Base-by-base conservation (phyloP, 2,888 invertebrate species). In the Ceriagrion tenellum region DNA sequence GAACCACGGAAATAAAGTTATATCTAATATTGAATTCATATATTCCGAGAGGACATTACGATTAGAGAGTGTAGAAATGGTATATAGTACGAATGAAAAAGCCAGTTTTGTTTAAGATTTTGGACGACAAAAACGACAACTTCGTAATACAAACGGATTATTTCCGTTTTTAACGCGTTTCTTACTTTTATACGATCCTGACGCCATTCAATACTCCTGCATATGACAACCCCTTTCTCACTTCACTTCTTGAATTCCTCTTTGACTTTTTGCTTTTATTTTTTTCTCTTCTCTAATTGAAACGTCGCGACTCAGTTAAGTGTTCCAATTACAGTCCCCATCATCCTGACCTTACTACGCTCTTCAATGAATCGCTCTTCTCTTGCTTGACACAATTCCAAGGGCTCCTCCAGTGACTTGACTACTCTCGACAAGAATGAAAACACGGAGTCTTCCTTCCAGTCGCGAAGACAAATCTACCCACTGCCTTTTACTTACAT, bases 301-400 rank as follows among this genome's bases (percentile, higher is more conserved):
- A 81, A 81, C 74, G 30, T 81, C 35, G 74, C 35, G 74, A 0
- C 74, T 81, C 74, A 30, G 74, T 81, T 81, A 81, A 81, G 74
- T 35, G 74, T 35, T 81, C 74, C 74, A 81, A 81, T 81, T 81
- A 81, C 74, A 30, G 74, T 13, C 74, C 30, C 35, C 35, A 30
- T 35, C 35, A 30, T 35, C 35, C 74, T 81, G n/a, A 81, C 74
- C n/a, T 30, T 35, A 81, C 74, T 35, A 81, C 74, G 74, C 74
- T 81, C 74, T 81, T 81, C 74, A 30, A 81, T 81, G 74, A 30
- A 81, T 16, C 30, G 74, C 74, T 35, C 74, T 16, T 30, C 74
- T 81, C 74, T 81, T 35, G 13, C n/a, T 81, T 81, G 74, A 81
- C 74, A 81, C 74, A 81, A 81, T 30, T 81, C 74, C 74, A 81